These are phyloP conservation scores for Caerostris extrusa DNA, from an alignment of 1,140 invertebrate genomes.

Conservation along the genomic window DNA sequence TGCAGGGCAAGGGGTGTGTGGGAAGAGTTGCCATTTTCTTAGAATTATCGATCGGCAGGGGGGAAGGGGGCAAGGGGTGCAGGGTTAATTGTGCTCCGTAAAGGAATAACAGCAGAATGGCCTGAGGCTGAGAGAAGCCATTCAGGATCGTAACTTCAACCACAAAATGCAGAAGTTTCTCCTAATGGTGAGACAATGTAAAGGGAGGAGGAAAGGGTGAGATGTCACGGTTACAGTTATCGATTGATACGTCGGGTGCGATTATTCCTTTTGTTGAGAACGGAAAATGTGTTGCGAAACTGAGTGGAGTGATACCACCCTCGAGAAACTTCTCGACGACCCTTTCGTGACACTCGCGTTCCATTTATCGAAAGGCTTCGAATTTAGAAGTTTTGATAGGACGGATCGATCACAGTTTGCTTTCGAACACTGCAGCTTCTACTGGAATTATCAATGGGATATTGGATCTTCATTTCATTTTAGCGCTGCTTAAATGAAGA, in stretches of 20 bases:
- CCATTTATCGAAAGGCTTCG: too few species aligned
- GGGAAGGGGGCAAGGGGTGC: not conserved
- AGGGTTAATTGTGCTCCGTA: conserved; percentile 46
- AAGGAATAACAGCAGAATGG: conserved; percentile 48
- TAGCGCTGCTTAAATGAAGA: too few species aligned
- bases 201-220: not conserved
- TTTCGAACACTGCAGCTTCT: too few species aligned
- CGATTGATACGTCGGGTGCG: not conserved
- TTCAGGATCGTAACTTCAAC: conserved; percentile 35
- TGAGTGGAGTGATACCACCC: not conserved
- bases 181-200: conserved; percentile 65
- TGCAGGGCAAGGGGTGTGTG: not conserved
- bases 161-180: conserved; percentile 40
- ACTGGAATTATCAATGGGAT: too few species aligned
- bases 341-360: too few species aligned
- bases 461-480: too few species aligned
- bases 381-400: too few species aligned
- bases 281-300: not conserved
- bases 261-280: conserved; percentile 11
- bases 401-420: too few species aligned
- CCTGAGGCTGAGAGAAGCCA: not conserved
- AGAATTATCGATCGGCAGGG: conserved; percentile 19
- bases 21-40: not conserved
- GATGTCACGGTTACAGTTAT: conserved; percentile 60
- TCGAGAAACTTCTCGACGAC: too few species aligned